These are phyloP conservation scores for Microctonus brassicae DNA, from an alignment of 2,888 invertebrate genomes.

Conservation along the genomic window DNA sequence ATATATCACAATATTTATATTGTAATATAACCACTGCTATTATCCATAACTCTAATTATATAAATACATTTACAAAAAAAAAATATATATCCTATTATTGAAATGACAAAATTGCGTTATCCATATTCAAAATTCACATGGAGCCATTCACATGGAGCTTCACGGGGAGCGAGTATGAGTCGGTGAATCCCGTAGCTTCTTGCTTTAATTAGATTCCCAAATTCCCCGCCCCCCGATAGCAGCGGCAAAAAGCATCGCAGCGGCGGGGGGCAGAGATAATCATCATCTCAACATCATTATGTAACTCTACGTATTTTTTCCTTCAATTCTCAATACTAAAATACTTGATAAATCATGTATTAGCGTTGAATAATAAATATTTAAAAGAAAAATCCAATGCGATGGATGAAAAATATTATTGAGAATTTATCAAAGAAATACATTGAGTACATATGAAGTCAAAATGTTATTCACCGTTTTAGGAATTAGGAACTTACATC, in stretches of 20 bases:
- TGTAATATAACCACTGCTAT: too few species aligned
- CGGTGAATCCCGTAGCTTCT: constrained; percentile 49
- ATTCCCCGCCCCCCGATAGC: constrained; percentile 67
- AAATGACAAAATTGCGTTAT: neutral
- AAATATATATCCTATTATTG: too few species aligned
- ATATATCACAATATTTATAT: too few species aligned
- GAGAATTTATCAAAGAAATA: neutral
- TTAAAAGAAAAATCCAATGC: too few species aligned
- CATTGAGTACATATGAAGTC: neutral
- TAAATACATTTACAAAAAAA: too few species aligned
- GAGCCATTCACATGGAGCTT: constrained; percentile 46
- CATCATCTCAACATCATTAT: constrained; percentile 36
- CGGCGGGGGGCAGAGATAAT: constrained; percentile 61
- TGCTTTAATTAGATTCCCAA: constrained; percentile 51
- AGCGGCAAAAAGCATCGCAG: constrained; percentile 64
- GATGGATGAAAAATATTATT: too few species aligned
- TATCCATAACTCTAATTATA: too few species aligned
- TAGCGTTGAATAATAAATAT: neutral
- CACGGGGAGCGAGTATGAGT: constrained; percentile 63
- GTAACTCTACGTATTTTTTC: neutral
- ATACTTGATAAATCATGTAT: neutral
- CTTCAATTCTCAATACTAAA: neutral
- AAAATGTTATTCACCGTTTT: neutral
- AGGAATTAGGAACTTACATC: constrained; percentile 79
- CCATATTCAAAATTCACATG: neutral